phyloP scores from a whole-genome alignment of 2,888 invertebrate species.

The Melanargia galathea region DNA sequence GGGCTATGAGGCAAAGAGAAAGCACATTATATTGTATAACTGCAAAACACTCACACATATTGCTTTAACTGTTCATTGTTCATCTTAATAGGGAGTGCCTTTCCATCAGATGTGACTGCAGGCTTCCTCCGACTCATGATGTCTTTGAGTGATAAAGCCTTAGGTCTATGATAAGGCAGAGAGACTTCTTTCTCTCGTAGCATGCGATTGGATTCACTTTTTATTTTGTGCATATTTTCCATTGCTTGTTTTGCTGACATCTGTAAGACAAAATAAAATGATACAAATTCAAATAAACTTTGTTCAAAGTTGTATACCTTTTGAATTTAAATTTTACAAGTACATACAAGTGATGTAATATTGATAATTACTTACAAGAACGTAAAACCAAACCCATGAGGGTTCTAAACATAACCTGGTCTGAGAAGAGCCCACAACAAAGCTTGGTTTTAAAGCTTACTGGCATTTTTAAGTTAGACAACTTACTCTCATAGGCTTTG shows the following conservation, averaged over 20 bases:
- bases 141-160: slow-evolving; percentile 89
- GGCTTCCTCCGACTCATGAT: slow-evolving; percentile 83
- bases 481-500: slow-evolving; percentile 62
- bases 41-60: slow-evolving; percentile 73
- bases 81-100: slow-evolving; percentile 83
- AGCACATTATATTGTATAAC: neutral
- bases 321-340: no score
- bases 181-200: slow-evolving; percentile 88
- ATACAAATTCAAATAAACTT: no score
- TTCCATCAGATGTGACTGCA: slow-evolving; percentile 66
- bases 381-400: no score
- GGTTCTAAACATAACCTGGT: no score
- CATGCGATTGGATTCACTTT: slow-evolving; percentile 92
- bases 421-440: no score
- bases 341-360: no score
- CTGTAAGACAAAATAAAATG: slow-evolving; percentile 57
- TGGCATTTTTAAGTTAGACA: no score
- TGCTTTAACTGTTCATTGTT: slow-evolving; percentile 84
- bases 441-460: no score
- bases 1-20: no score
- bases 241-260: slow-evolving; percentile 86
- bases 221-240: slow-evolving; percentile 88
- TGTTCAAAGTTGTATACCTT: neutral
- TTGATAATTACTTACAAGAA: no score
- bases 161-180: slow-evolving; percentile 94